Evolutionary conservation across 2,888 invertebrate species (phyloP).

Genomic region (Tipula confusa): DNA sequence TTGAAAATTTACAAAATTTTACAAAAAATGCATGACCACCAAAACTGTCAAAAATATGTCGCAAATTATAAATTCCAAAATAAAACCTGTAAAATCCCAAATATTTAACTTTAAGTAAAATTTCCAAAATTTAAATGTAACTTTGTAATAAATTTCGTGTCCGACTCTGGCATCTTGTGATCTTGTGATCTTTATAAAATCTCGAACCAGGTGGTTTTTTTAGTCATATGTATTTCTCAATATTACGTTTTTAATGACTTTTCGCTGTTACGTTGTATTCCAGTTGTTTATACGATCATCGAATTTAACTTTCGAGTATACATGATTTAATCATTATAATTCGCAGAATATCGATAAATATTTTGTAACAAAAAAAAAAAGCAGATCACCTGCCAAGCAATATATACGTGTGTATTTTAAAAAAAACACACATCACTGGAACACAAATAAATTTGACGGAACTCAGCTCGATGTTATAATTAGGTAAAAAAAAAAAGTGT

Average conservation of each 20-base stretch:
- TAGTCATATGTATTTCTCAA: not conserved
- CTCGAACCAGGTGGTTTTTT: not conserved
- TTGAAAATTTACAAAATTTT: too few relatives aligned
- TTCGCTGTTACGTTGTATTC: not conserved
- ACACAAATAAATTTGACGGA: not conserved
- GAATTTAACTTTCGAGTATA: not conserved
- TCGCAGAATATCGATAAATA: not conserved
- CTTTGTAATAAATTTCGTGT: too few relatives aligned
- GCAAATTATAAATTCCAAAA: too few relatives aligned
- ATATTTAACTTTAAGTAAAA: too few relatives aligned
- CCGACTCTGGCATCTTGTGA: too few relatives aligned
- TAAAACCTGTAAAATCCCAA: too few relatives aligned
- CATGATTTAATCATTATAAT: conserved; percentile 8
- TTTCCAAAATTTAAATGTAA: too few relatives aligned
- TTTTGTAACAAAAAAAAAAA: not conserved
- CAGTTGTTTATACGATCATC: conserved; percentile 9
- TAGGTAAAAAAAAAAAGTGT: too few relatives aligned
- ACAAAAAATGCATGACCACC: too few relatives aligned
- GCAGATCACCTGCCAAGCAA: not conserved
- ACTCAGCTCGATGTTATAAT: not conserved
- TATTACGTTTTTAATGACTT: not conserved
- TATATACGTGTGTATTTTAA: not conserved
- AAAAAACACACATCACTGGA: not conserved
- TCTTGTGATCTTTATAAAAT: not conserved
- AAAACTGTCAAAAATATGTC: too few relatives aligned